Conservation (phyloP, 2,888 invertebrate genomes). For the Latrodectus hesperus region DNA sequence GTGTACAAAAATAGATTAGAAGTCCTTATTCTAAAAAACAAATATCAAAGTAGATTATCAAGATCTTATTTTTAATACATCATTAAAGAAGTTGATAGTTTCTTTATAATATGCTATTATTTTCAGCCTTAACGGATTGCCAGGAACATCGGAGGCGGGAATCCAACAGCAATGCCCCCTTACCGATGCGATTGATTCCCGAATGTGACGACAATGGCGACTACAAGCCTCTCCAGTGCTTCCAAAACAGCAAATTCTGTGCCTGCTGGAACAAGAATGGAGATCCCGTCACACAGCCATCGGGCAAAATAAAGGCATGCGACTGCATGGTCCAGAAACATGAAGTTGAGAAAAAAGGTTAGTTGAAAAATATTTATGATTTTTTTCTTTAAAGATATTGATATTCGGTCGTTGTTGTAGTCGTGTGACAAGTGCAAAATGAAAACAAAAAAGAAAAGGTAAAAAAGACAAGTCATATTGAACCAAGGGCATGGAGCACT, state of each 20-base stretch:
- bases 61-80: no score
- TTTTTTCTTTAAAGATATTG: no score
- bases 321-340: slow-evolving; percentile 16
- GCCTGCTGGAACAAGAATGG: slow-evolving; percentile 36
- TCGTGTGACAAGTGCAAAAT: no score
- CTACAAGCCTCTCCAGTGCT: slow-evolving; percentile 49
- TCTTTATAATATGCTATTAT: no score
- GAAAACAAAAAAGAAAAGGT: no score
- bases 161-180: slow-evolving; percentile 27
- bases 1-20: no score
- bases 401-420: no score
- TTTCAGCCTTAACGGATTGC: slow-evolving; percentile 27
- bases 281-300: slow-evolving; percentile 22
- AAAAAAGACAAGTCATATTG: no score
- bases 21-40: no score
- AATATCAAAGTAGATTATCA: no score
- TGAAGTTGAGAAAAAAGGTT: slow-evolving; percentile 17
- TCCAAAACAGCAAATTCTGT: slow-evolving; percentile 40
- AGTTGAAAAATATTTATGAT: neutral
- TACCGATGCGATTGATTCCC: slow-evolving; percentile 47
- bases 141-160: slow-evolving; percentile 28
- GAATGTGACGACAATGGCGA: slow-evolving; percentile 46
- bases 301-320: slow-evolving; percentile 22
- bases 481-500: no score
- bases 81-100: no score